phyloP scores from a whole-genome alignment of 2,888 invertebrate species.

The Aleiodes leptofemur region DNA sequence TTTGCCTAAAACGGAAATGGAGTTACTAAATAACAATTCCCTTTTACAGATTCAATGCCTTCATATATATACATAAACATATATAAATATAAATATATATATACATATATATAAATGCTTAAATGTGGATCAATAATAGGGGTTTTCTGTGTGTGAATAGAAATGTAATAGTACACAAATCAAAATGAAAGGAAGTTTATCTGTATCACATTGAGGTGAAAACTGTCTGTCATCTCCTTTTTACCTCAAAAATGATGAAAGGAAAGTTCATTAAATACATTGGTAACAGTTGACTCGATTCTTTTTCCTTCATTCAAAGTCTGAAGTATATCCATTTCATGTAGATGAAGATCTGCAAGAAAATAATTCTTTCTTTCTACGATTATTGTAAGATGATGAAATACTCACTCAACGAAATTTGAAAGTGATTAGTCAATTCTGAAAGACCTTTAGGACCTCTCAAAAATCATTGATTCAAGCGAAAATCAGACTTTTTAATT shows the following conservation, averaged over 20 bases:
- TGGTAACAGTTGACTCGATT: background rate
- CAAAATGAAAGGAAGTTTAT: background rate
- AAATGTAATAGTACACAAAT: conserved; percentile 2
- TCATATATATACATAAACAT: too few relatives aligned
- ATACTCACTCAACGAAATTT: too few relatives aligned
- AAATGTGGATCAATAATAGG: conserved; percentile 1
- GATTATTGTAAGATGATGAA: too few relatives aligned
- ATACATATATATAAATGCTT: background rate
- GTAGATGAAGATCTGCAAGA: too few relatives aligned
- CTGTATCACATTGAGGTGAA: background rate
- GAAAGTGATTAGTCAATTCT: too few relatives aligned
- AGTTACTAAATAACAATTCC: conserved; percentile 59
- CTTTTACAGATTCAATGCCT: conserved; percentile 8
- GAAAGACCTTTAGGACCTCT: too few relatives aligned
- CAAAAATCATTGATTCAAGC: too few relatives aligned
- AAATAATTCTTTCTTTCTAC: too few relatives aligned
- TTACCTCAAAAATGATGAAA: conserved; percentile 8
- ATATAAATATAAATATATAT: too few relatives aligned
- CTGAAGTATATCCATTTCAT: too few relatives aligned
- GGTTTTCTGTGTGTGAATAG: background rate
- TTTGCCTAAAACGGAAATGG: conserved; percentile 54
- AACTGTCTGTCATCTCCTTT: conserved; percentile 6
- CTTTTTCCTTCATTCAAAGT: background rate
- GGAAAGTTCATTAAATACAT: background rate
- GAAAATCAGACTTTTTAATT: too few relatives aligned